Conservation (phyloP, 2,797 vertebrate genomes). For the Triplophysa yarkandensis region DNA sequence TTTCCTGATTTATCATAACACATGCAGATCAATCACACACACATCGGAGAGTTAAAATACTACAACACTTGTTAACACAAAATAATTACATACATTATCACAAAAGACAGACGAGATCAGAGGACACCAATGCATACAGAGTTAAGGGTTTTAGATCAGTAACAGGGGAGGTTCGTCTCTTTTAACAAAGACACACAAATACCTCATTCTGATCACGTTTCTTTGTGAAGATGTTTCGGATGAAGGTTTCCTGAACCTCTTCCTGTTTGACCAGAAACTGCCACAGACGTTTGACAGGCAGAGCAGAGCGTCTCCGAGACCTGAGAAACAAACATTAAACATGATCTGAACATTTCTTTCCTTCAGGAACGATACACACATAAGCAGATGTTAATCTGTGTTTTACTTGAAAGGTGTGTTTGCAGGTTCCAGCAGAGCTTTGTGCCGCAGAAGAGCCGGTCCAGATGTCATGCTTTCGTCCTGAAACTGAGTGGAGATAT, state of each 20-base stretch:
- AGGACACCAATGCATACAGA: background rate
- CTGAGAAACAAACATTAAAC: constrained; percentile 65
- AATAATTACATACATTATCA: constrained; percentile 56
- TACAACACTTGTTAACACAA: constrained; percentile 9
- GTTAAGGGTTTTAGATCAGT: background rate
- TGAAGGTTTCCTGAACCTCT: constrained; percentile 95
- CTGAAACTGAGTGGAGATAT: constrained; percentile 82
- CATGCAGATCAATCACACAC: constrained; percentile 69
- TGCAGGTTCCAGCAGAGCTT: constrained; percentile 90
- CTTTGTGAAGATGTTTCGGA: constrained; percentile 94
- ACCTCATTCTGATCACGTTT: constrained; percentile 88
- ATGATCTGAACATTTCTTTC: background rate
- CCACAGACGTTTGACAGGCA: constrained; percentile 94
- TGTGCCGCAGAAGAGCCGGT: constrained; percentile 93
- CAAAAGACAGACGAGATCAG: constrained; percentile 38
- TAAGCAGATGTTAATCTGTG: background rate
- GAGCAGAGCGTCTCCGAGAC: constrained; percentile 80
- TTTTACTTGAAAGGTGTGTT: constrained; percentile 93
- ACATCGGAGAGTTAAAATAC: constrained; percentile 59
- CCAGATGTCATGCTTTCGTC: constrained; percentile 83
- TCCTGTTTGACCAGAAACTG: constrained; percentile 96
- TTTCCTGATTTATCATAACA: constrained; percentile 80
- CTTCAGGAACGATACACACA: background rate
- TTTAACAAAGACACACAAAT: background rate
- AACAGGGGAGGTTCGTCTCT: background rate